Evolutionary conservation across 2,888 invertebrate species (phyloP).

Genomic region (Timema podura): DNA sequence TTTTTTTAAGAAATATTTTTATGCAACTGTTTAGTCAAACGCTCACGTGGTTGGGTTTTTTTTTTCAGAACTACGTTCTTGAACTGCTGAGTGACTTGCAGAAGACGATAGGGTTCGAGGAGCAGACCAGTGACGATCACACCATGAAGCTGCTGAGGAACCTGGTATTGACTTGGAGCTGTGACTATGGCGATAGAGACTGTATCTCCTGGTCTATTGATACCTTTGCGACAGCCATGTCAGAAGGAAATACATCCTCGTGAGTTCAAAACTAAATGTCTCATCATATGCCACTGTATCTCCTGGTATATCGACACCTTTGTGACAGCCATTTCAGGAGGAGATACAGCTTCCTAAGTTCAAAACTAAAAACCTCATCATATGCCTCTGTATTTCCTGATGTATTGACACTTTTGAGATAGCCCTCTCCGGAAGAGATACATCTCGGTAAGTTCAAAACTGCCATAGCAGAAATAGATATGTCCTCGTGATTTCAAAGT

Average conservation of each 20-base stretch:
- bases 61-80: conserved; percentile 20
- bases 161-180: conserved; percentile 56
- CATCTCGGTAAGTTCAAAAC: no score
- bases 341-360: no score
- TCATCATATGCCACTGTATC: no score
- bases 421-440: no score
- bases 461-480: no score
- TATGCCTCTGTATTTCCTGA: no score
- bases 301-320: no score
- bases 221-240: conserved; percentile 24
- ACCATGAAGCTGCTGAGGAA: conserved; percentile 53
- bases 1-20: not conserved
- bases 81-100: conserved; percentile 33
- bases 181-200: conserved; percentile 51
- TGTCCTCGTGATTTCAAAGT: no score
- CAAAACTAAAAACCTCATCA: no score
- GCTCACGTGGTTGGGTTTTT: not conserved
- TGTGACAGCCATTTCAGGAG: no score
- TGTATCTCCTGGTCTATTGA: conserved; percentile 48
- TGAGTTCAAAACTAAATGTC: no score
- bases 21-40: not conserved
- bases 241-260: not conserved
- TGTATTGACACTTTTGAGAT: no score
- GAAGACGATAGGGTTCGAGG: conserved; percentile 50
- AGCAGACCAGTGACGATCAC: conserved; percentile 47